Percentiles rank a stretch among this genome's conserved stretches.
phyloP scores from a whole-genome alignment of 2,888 invertebrate species.

The Rhopalosiphum nymphaeae region DNA sequence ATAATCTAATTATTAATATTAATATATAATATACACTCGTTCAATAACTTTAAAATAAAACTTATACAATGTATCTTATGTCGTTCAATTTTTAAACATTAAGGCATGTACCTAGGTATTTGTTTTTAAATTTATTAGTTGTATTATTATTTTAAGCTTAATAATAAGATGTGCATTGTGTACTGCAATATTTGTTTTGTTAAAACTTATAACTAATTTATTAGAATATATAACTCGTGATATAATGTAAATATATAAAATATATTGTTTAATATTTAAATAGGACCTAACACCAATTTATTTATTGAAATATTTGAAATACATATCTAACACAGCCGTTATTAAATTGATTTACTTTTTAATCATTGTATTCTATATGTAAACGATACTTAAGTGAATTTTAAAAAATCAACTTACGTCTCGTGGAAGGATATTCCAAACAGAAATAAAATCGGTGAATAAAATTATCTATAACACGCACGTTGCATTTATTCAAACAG shows the following conservation, averaged over 20 bases:
- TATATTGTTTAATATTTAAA: neutral
- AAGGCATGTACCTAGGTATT: neutral
- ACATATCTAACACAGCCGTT: neutral
- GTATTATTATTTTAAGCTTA: neutral
- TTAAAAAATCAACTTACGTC: conserved; percentile 23
- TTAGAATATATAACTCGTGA: neutral
- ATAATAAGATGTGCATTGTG: neutral
- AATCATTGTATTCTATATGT: neutral
- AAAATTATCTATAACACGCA: no score
- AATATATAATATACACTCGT: neutral
- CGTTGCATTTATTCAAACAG: neutral
- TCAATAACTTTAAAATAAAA: neutral
- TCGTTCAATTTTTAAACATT: neutral
- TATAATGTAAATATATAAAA: neutral
- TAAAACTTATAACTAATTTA: neutral
- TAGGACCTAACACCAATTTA: neutral
- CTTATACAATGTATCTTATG: neutral
- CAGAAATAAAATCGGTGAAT: neutral
- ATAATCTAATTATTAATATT: neutral
- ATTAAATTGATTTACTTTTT: neutral
- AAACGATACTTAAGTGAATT: neutral
- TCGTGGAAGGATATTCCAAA: neutral
- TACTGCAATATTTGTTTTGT: neutral
- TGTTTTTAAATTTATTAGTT: neutral
- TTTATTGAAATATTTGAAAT: neutral